Evolutionary conservation across 2,888 invertebrate species (phyloP).

Genomic region (Tiphia femorata): DNA sequence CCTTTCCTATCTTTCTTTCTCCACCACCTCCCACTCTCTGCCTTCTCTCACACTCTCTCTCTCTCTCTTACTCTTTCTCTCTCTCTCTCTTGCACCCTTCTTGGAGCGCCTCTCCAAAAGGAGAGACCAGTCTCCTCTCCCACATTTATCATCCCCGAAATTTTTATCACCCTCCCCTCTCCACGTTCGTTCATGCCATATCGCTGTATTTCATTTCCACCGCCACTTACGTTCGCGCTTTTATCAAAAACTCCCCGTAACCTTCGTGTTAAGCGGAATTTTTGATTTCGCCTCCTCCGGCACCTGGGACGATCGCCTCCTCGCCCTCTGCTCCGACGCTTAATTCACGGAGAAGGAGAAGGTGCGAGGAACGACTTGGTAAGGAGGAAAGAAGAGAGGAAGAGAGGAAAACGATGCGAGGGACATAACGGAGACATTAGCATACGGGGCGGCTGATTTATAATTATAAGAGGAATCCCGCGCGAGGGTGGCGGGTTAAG

Average conservation of each 20-base stretch:
- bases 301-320: no score
- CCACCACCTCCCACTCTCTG: conserved; percentile 6
- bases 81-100: background rate
- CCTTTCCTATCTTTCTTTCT: conserved; percentile 29
- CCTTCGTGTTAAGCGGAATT: background rate
- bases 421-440: conserved; percentile 54
- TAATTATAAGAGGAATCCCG: conserved; percentile 45
- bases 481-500: no score
- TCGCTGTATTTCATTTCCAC: background rate
- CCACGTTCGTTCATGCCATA: background rate
- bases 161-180: background rate
- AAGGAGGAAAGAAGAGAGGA: conserved; percentile 14
- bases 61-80: background rate
- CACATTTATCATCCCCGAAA: conserved; percentile 8
- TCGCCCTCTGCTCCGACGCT: no score
- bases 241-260: no score
- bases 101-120: background rate
- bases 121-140: background rate
- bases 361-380: conserved; percentile 11
- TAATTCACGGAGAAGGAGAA: background rate
- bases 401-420: conserved; percentile 24
- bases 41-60: background rate
- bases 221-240: background rate
- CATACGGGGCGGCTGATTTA: conserved; percentile 55
- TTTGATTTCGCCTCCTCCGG: no score